Evolutionary conservation across 2,113 vertebrate genomes (phyloP).

Genomic region (Acrocephalus kingi): DNA sequence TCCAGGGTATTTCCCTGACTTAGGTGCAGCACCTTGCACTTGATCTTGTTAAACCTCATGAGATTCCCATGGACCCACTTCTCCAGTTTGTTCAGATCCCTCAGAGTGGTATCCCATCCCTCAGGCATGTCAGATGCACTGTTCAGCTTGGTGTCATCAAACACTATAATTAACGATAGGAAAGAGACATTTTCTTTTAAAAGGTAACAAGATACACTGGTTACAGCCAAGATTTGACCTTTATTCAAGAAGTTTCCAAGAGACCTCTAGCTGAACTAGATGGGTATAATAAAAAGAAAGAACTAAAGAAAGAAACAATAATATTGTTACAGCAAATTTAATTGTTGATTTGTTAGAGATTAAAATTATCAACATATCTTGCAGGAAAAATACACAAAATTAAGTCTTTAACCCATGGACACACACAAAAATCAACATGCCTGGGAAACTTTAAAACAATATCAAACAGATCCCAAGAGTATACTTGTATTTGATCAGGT

Average conservation of each 20-base stretch:
- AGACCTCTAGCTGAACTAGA: background rate
- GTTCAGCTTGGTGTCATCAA: background rate
- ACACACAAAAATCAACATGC: background rate
- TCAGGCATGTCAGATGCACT: background rate
- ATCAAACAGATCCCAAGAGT: background rate
- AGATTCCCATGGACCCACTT: background rate
- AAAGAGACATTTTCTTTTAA: background rate
- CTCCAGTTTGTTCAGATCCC: background rate
- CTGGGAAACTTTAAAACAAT: background rate
- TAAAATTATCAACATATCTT: background rate
- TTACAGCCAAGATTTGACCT: background rate
- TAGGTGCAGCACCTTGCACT: background rate
- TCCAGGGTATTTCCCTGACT: accelerated
- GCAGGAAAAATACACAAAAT: background rate
- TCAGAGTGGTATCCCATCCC: background rate
- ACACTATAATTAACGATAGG: background rate
- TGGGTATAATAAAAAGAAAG: background rate
- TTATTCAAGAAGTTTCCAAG: background rate
- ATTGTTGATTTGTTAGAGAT: background rate
- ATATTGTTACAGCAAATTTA: background rate
- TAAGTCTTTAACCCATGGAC: background rate
- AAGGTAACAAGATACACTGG: background rate
- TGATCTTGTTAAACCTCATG: background rate
- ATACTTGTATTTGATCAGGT: background rate
- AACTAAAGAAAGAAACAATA: background rate